A percentile compares a stretch with the other conserved stretches of the same genome.
These are phyloP conservation scores for Drosophila meridionalis DNA, from an alignment of 2,888 invertebrate species.

Conservation along the genomic window DNA sequence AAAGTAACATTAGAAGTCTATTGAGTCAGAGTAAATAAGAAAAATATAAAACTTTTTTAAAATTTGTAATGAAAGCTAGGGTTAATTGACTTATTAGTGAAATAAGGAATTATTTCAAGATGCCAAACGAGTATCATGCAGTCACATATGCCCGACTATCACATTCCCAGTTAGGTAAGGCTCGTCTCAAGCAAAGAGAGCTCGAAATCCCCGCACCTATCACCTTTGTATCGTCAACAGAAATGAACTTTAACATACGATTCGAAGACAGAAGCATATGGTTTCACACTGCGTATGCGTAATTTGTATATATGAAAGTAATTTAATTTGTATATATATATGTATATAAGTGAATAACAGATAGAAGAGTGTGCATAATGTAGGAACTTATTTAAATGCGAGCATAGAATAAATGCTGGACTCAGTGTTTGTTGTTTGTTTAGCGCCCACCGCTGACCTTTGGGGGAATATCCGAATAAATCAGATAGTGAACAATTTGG, in stretches of 20 bases:
- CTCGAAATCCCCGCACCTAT: not conserved
- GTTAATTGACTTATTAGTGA: too few species aligned
- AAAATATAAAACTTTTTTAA: too few species aligned
- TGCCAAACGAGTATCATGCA: not conserved
- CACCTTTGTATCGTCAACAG: not conserved
- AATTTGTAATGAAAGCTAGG: too few species aligned
- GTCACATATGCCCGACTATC: not conserved
- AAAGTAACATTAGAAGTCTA: too few species aligned
- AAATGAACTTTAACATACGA: not conserved
- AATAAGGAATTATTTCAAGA: too few species aligned
- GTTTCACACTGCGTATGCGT: not conserved
- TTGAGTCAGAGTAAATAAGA: too few species aligned
- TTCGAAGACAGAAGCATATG: not conserved
- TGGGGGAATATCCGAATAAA: not conserved
- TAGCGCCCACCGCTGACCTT: constrained; percentile 5
- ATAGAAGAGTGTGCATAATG: not conserved
- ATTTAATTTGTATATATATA: not conserved
- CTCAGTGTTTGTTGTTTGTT: not conserved
- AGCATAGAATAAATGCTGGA: not conserved
- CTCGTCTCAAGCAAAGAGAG: not conserved
- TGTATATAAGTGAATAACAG: too few species aligned
- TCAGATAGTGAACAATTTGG: constrained; percentile 10
- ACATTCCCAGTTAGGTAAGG: too few species aligned
- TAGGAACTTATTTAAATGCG: constrained; percentile 1
- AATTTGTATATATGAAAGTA: not conserved